Percentiles rank a stretch among this genome's conserved stretches.
phyloP scores from a whole-genome alignment of 2,888 invertebrate species.

The Erpobdella octoculata region DNA sequence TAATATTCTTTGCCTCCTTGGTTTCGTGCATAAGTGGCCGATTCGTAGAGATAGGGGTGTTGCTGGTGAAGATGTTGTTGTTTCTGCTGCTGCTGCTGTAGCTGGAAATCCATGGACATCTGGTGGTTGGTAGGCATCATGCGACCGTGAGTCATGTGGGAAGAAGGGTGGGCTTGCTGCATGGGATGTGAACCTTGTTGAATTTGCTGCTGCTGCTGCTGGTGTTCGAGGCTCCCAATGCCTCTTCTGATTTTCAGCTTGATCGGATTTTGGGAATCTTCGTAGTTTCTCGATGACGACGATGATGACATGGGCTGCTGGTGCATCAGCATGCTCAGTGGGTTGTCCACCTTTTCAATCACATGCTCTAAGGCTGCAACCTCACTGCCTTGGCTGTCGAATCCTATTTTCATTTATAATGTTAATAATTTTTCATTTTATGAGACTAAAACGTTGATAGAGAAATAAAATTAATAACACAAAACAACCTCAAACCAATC shows the following conservation, averaged over 20 bases:
- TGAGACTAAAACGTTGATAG: too few relatives aligned
- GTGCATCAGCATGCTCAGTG: not conserved
- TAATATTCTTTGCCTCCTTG: not conserved
- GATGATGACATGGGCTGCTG: not conserved
- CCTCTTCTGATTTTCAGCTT: conserved; percentile 25
- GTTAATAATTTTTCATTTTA: too few relatives aligned
- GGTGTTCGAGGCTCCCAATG: not conserved
- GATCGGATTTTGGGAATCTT: not conserved
- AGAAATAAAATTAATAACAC: not conserved
- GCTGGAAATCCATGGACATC: conserved; percentile 10
- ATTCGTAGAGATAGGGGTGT: not conserved
- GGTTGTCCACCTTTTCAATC: conserved; percentile 1
- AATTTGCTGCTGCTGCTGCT: conserved; percentile 8
- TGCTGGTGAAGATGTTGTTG: conserved; percentile 18
- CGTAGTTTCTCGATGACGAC: not conserved
- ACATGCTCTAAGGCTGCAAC: not conserved
- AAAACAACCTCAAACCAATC: not conserved
- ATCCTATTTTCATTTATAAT: too few relatives aligned
- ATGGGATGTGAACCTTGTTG: not conserved
- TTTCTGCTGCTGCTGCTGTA: conserved; percentile 17
- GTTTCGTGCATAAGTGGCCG: not conserved
- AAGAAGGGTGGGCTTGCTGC: not conserved
- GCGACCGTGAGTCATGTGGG: not conserved
- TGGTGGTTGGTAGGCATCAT: not conserved
- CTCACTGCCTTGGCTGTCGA: not conserved